Evolutionary conservation across 2,888 invertebrate species (phyloP), one percentile per base, ranked within the genome.

Genomic region (Cephus sareptanus): DNA sequence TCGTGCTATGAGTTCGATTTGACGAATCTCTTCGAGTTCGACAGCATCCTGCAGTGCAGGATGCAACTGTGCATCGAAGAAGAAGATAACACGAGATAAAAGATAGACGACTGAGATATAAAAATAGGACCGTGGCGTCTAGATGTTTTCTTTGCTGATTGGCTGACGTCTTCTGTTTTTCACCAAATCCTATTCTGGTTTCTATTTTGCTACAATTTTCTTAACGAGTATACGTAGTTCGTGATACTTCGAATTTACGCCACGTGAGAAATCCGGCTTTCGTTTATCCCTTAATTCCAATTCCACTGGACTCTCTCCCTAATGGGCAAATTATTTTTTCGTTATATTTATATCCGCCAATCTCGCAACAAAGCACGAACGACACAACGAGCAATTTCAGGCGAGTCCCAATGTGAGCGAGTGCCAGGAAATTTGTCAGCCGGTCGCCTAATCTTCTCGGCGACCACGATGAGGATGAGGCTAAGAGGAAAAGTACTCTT

Each of bases 81-180:
- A 23, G 6, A 56, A 9, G 40, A 56, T 56, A 23, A 40, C 40
- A 40, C 1, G 40, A 23, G 40, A 56, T 56, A 56, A 56, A 23
- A 23, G 40, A 56, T 56, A 56, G 40, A 56, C 15, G 23, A 71
- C 30, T 71, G 31, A 71, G 31, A 31, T 71, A 31, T 56, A 56
- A 56, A 56, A 56, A 15, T 23, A 56, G 23, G 9, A 81, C 77
- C 69, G 12, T 31, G 82, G 83, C 83, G 82, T 82, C 83, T 80
- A 76, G 76, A 79, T 87, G 86, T 87, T 88, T 87, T 83, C 85
- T 77, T 84, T 85, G 83, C 85, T 84, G 83, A 85, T 86, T 87
- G 86, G 74, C 56, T 73, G 69, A 76, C 76, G 68, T 68, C 23
- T 34, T 75, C 68, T 23, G 35, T 76, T 81, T 79, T 70, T 79